phyloP scores from a whole-genome alignment of 2,888 invertebrate genomes.

The Philereme transversata region DNA sequence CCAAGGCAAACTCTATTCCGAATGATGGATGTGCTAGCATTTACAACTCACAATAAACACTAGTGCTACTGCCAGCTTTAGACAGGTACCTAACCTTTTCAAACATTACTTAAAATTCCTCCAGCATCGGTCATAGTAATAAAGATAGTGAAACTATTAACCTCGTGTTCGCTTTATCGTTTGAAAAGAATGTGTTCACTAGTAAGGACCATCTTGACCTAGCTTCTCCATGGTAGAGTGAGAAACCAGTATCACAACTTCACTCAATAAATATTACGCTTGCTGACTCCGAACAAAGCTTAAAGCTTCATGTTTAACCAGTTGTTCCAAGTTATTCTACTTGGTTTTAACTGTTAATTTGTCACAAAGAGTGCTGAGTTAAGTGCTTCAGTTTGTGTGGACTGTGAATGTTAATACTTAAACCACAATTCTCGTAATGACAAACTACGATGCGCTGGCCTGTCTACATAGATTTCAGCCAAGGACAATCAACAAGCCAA shows the following conservation, averaged over 20 bases:
- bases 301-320: too few relatives aligned
- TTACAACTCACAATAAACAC: slow-evolving; percentile 13
- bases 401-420: too few relatives aligned
- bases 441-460: too few relatives aligned
- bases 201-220: slow-evolving; percentile 14
- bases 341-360: too few relatives aligned
- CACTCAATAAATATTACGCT: not conserved
- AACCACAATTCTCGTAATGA: too few relatives aligned
- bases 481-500: too few relatives aligned
- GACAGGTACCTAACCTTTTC: not conserved
- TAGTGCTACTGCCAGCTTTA: not conserved
- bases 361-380: too few relatives aligned
- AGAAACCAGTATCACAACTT: slow-evolving; percentile 2
- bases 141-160: slow-evolving; percentile 30
- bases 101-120: slow-evolving; percentile 11
- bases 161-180: slow-evolving; percentile 31
- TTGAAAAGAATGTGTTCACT: not conserved
- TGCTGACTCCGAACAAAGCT: not conserved
- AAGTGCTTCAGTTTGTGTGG: too few relatives aligned
- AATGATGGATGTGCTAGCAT: slow-evolving; percentile 16
- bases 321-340: too few relatives aligned
- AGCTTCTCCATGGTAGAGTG: not conserved
- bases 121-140: slow-evolving; percentile 23
- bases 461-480: too few relatives aligned
- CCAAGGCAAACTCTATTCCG: slow-evolving; percentile 10